Base-by-base conservation (phyloP, 1,140 invertebrate species). In the Eulimnadia texana region DNA sequence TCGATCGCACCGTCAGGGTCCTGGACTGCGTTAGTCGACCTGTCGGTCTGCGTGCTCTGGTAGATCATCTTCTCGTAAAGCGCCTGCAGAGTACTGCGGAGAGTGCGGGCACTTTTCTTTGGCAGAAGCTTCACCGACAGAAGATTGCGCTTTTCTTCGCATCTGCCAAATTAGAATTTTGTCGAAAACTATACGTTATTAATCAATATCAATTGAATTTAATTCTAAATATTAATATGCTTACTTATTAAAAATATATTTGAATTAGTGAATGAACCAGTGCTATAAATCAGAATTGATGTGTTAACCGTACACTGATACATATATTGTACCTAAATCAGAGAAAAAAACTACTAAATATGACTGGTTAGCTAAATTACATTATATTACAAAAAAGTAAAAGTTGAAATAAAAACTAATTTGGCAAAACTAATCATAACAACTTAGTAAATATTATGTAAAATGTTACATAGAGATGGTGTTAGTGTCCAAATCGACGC, bases 401-500 rank as follows among this genome's bases (percentile, higher is more conserved):
- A 19, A 64, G 51, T 28, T 58, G 16, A 16, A 22, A 50, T 6
- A 62, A 54, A 25, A 47, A 58, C 51, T 24, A 24, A 49, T 58
- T 25, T 23, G 3, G 55, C 62, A 50, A 69, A 72, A 62, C 9
- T 54, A 23, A 58, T n/a, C 60, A 65, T 58, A 55, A n/a, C 51
- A 64, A 52, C 25, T 60, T 56, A 65, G 50, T 66, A 65, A 50
- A 22, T 58, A 13, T 25, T 22, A 55, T 49, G 61, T 33, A 27
- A 55, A 57, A 24, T 72, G 79, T 73, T 72, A 87, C 83, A 76
- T 65, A 50, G 65, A 72, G 23, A 83, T 78, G 66, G 92, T 93
- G 70, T 94, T 94, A 6, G 97, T 99, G 71, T 99, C 96, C 67
- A 99, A 78, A 80, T 99, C 96, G 22, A 99, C 86, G 75, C 95